Evolutionary conservation across 2,888 invertebrate genomes (phyloP).

Genomic region (Ditula angustiorana): DNA sequence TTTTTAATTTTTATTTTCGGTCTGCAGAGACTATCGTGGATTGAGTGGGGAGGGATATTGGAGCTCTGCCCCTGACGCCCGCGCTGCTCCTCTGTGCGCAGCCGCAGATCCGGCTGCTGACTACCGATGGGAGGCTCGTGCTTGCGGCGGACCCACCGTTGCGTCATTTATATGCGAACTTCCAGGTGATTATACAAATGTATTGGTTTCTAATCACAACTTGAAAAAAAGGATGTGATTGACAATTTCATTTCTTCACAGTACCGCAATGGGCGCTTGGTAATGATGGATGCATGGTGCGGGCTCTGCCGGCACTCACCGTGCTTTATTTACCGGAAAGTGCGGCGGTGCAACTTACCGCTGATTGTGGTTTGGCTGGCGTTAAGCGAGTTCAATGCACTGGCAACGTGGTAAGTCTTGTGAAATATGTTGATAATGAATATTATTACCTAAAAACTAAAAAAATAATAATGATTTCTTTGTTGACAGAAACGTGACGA

Average conservation of each 20-base stretch:
- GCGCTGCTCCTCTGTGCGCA: slow-evolving; percentile 88
- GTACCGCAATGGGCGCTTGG: slow-evolving; percentile 91
- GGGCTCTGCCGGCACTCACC: slow-evolving; percentile 90
- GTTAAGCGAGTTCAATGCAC: slow-evolving; percentile 90
- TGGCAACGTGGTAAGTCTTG: slow-evolving; percentile 88
- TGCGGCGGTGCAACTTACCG: slow-evolving; percentile 90
- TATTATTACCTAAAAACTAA: not conserved
- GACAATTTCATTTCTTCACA: slow-evolving; percentile 61
- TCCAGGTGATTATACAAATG: slow-evolving; percentile 84
- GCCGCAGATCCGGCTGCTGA: slow-evolving; percentile 91
- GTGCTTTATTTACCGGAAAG: slow-evolving; percentile 91
- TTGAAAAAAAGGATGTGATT: not conserved
- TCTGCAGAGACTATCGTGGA: slow-evolving; percentile 85
- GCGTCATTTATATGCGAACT: slow-evolving; percentile 93
- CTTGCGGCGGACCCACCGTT: slow-evolving; percentile 91
- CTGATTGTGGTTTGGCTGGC: slow-evolving; percentile 91
- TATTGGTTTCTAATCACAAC: not conserved
- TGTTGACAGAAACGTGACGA: slow-evolving; percentile 85
- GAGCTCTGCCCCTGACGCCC: slow-evolving; percentile 88
- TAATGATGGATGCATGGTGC: slow-evolving; percentile 88
- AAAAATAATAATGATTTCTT: not conserved
- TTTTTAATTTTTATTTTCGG: not conserved
- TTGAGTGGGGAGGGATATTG: slow-evolving; percentile 89
- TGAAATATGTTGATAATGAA: not conserved
- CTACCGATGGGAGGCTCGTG: slow-evolving; percentile 91